Base-by-base conservation (phyloP, 1,140 invertebrate genomes). In the Heterodera schachtii region DNA sequence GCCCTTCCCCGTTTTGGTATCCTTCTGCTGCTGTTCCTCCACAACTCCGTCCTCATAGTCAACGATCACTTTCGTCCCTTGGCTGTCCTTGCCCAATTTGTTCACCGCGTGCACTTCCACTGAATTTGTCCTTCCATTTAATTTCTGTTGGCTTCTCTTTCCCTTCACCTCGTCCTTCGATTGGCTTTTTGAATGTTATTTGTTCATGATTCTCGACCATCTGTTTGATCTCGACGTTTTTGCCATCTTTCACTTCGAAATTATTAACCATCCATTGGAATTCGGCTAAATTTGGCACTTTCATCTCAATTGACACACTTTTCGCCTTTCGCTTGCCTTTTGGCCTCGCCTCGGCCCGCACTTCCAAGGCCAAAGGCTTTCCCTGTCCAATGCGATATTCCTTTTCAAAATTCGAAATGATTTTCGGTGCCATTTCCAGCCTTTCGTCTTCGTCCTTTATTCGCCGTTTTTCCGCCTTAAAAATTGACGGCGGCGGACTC, bases 211-310 rank as follows among this genome's bases (percentile, higher is more conserved):
- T 88, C 16, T 82, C 78, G 16, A 66, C 81, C 16, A 76, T 60
- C 44, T 71, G 82, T 60, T 83, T 73, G 52, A 89, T 89, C 49
- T 80, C 75, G 11, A 88, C 75, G 21, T 83, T n/a, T 75, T 86
- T 79, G 60, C 82, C 84, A 2, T 19, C 21, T 67, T 87, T 85
- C 19, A 89, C 64, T 79, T 88, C 87, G 70, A 88, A 88, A 67
- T 88, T 89, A 74, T 88, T 88, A 31, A 85, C 69, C 49, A 80
- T 60, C 87, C 87, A 88, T 60, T 80, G 66, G 57, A 88, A 89
- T 21, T 78, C 64, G 11, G 87, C 87, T 71, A 64, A 31, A 78
- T 13, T 31, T n/a, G 21, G 41, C 19, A 44, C 6, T 69, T 43
- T 52, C 67, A 8, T 13, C 6, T 9, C 7, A 64, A n/a, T 77